Conservation (phyloP, 2,113 vertebrate genomes). For the Alethe diademata region DNA sequence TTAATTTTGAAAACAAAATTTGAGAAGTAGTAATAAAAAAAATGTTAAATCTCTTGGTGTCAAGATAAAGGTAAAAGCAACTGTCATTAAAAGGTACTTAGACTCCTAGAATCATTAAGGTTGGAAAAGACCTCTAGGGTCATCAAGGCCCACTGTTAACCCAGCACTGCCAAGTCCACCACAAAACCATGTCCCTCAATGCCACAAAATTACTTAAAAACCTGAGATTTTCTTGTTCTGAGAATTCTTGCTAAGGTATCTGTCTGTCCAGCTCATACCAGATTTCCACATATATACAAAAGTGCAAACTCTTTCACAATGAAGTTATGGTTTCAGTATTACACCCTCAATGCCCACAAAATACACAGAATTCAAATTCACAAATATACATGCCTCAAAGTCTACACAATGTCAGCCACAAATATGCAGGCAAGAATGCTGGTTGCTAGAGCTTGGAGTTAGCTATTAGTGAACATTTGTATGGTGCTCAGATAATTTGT, state of each 20-base stretch:
- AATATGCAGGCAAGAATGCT: conserved; percentile 39
- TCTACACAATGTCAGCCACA: conserved; percentile 56
- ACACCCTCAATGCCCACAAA: conserved; percentile 48
- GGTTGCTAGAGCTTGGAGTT: background rate
- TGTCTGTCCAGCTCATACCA: background rate
- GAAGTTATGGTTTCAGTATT: conserved; percentile 12
- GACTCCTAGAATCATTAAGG: background rate
- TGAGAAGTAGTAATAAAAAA: background rate
- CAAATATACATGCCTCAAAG: conserved; percentile 34
- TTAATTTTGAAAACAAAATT: background rate
- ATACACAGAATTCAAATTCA: conserved; percentile 52
- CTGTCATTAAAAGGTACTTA: background rate
- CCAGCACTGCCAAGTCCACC: background rate
- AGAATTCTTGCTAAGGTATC: background rate
- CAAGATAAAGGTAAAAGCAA: background rate
- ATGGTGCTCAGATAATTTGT: conserved; percentile 31
- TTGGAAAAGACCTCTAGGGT: background rate
- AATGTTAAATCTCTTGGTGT: background rate
- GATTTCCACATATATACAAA: background rate
- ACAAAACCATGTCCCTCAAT: background rate
- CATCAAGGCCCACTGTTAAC: background rate
- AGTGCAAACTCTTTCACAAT: background rate
- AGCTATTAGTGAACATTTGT: conserved; percentile 45
- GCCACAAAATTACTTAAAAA: background rate
- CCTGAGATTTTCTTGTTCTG: background rate